Evolutionary conservation across 2,888 invertebrate genomes (phyloP), one percentile per base, ranked within the genome.

Genomic region (Ypsolopha scabrella): DNA sequence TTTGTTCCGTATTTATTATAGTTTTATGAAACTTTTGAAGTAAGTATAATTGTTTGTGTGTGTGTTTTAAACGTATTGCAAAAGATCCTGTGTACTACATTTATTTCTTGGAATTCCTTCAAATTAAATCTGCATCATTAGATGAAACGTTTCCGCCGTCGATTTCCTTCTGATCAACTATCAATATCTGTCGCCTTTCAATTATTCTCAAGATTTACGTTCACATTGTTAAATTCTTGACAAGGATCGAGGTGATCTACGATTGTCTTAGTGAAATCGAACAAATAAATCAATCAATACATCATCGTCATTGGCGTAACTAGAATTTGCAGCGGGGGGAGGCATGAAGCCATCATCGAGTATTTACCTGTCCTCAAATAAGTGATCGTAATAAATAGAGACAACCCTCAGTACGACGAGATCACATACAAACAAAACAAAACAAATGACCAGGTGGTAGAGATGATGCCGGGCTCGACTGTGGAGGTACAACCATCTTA

Each of bases 181-280:
- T 80, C 75, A 77, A 76, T 78, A 72, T 70, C 60, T 68, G 72
- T 67, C 64, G 70, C 58, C 63, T 62, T 66, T 71, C 68, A 70
- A 79, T 80, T 72, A 68, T 80, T 73, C 72, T 67, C 60, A 62
- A 69, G 75, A 80, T 80, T 80, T 76, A 80, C 70, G 70, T 65
- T 64, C 65, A 60, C 66, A 77, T 76, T 78, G 77, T 76, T 72
- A 59, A 58, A 74, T 75, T 72, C 72, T 62, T 61, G 55, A 64
- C 69, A 75, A 76, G 75, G 70, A 76, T 65, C 61, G 60, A 57
- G 59, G 65, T 66, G 62, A 69, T 67, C 60, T 67, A 67, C 65
- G 59, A 51, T 24, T 24, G 24, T 24, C 24, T 24, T 4, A 24
- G 24, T 24, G 24, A 24, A 4, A 24, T 24, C 24, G 24, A 24